A percentile compares a stretch with the other conserved stretches of the same genome.
These are phyloP conservation scores for Cryptocephalus primarius DNA, from an alignment of 2,888 invertebrate species.

Conservation along the genomic window DNA sequence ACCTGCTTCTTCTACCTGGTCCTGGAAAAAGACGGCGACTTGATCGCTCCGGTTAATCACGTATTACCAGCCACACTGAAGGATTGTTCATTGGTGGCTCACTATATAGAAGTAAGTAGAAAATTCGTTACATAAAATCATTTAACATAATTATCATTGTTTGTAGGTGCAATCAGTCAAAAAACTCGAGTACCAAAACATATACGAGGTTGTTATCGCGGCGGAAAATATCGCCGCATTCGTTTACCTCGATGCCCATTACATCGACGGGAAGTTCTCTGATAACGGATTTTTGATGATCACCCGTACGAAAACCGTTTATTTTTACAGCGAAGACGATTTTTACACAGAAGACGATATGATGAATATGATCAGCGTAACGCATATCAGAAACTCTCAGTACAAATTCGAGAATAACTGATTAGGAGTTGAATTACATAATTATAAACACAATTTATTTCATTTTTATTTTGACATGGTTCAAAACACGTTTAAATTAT, in stretches of 20 bases:
- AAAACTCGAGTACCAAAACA: slow-evolving; percentile 11
- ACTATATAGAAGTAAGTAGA: not conserved
- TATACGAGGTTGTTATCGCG: slow-evolving; percentile 31
- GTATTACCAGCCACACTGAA: not conserved
- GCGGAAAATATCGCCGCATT: slow-evolving; percentile 51
- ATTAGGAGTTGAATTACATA: too few species aligned
- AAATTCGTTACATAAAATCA: not conserved
- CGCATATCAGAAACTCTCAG: too few species aligned
- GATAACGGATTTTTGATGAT: slow-evolving; percentile 58
- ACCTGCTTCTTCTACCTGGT: slow-evolving; percentile 40
- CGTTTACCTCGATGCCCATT: slow-evolving; percentile 54
- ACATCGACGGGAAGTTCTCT: slow-evolving; percentile 52
- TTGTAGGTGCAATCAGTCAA: slow-evolving; percentile 20
- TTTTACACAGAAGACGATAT: slow-evolving; percentile 11
- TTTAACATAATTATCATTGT: slow-evolving; percentile 1
- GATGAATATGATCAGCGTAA: too few species aligned
- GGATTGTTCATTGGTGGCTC: not conserved
- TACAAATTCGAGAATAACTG: too few species aligned
- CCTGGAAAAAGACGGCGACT: slow-evolving; percentile 37
- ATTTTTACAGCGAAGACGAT: slow-evolving; percentile 19
- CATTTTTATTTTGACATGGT: too few species aligned
- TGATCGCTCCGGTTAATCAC: slow-evolving; percentile 50
- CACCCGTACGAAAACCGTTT: slow-evolving; percentile 17
- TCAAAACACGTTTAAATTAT: too few species aligned
- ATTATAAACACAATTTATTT: too few species aligned